Evolutionary conservation across 2,888 invertebrate genomes (phyloP).

Genomic region (Drosophila cyrtoloma): DNA sequence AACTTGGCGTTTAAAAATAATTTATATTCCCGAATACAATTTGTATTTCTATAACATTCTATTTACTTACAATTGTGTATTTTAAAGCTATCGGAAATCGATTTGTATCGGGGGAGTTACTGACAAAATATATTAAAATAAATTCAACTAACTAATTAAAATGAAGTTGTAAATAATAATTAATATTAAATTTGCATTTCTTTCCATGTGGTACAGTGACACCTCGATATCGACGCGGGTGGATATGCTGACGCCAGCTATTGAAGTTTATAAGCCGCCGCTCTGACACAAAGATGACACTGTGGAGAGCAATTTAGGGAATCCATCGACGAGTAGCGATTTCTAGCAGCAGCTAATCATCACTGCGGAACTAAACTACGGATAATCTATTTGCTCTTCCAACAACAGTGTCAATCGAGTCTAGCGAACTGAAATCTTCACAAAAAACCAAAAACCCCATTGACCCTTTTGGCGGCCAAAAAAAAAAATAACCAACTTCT

Average conservation of each 20-base stretch:
- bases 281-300: constrained; percentile 86
- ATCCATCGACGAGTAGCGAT: constrained; percentile 86
- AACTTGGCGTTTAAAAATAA: neutral
- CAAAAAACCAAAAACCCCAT: constrained; percentile 19
- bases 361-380: constrained; percentile 83
- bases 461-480: constrained; percentile 36
- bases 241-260: constrained; percentile 87
- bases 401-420: constrained; percentile 85
- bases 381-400: constrained; percentile 86
- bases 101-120: neutral
- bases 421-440: constrained; percentile 57
- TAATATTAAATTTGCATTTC: neutral
- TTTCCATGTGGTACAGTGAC: constrained; percentile 86
- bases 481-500: constrained; percentile 12
- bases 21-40: no score
- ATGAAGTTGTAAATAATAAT: neutral
- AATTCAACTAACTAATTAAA: neutral
- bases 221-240: constrained; percentile 90
- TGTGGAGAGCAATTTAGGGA: constrained; percentile 86
- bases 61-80: neutral
- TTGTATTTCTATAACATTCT: neutral
- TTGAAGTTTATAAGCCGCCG: constrained; percentile 86
- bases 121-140: neutral
- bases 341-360: constrained; percentile 85
- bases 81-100: neutral